Base-by-base conservation (phyloP, 1,140 invertebrate genomes). In the Drosophila asahinai region DNA sequence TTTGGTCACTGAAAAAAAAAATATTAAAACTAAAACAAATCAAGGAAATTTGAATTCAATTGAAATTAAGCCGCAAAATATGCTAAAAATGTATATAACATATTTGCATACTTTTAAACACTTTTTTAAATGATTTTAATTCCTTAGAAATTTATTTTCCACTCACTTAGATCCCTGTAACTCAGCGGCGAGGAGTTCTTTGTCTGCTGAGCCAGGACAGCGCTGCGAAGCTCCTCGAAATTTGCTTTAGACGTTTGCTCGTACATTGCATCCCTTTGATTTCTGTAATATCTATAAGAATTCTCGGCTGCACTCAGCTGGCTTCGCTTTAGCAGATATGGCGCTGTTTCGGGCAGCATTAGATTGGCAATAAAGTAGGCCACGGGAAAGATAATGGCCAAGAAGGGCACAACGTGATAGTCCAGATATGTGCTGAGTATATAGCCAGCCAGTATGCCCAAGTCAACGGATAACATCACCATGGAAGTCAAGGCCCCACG, bases 341-440 rank as follows among this genome's bases (percentile, higher is more conserved):
- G 93, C 0, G 97, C 97, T 15, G 97, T 97, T 93, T 98, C 97
- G 0, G 97, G 97, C 92, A 98, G 42, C 83, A 94, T 96, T n/a
- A 95, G 33, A 62, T 97, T 96, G 0, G 94, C 93, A 1, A 94
- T 42, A 1, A 96, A 93, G 49, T 97, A 96, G 0, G 96, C 51
- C 1, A 96, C 81, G 7, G 97, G 96, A 30, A 97, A 84, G 1
- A 95, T 65, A 0, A 95, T 94, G 54, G 96, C 96, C n/a, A 96
- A 80, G 1, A 96, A 93, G 1, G 96, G 96, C 19, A 98, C 93
- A 0, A 93, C 91, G 33, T 94, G 93, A 95, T 96, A 97, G 30
- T 93, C 93, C 0, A 95, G 93, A 73, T 94, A 93, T 3, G 95
- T 94, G 12, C 97, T 97, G 0, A 97, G 81, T 1, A 96, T 93